Evolutionary conservation across 2,113 vertebrate species (phyloP), one percentile per base, ranked within the genome.

Genomic region (Scartelaos histophorus): DNA sequence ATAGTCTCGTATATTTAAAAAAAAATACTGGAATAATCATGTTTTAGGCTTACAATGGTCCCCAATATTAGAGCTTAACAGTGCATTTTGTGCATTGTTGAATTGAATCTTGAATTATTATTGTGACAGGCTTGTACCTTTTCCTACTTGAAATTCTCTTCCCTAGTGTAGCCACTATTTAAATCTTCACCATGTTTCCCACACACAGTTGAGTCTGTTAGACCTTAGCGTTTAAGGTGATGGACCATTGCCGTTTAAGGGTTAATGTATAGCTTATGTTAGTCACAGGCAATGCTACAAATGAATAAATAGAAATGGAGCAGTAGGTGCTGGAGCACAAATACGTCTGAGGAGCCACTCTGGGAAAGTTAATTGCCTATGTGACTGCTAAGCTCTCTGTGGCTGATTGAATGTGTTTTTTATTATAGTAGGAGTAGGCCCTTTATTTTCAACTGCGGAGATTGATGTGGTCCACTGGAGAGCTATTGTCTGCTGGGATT

Each of bases 321-420:
- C 38, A 7, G n/a, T 24, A 7, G 15, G 49, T 73, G 16, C 56
- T 46, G 62, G 57, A 38, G 19, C 70, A n/a, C 3, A 47, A 46
- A 73, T 38, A 35, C 49, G 19, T 47, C 21, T 5, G 17, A n/a
- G 65, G 2, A 43, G 19, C 21, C 34, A 67, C 24, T 46, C 10
- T 15, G 53, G 64, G 17, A 45, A 64, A 68, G 29, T 56, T 69
- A 57, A 73, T 73, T 64, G 70, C 57, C 67, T 73, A 17, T 70
- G 58, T 64, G 65, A 57, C 67, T 49, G 21, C 38, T 25, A 38
- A 51, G 25, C 51, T 57, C 11, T 69, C 10, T 53, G n/a, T 53
- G 43, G 11, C 58, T 6, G 35, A 22, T 62, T 24, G 34, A 45
- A 49, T 67, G n/a, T 51, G 49, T 29, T 58, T 76, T 60, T 45